These are phyloP conservation scores for Dasypus novemcinctus DNA, from an alignment of 2,113 vertebrate genomes.

Conservation along the genomic window DNA sequence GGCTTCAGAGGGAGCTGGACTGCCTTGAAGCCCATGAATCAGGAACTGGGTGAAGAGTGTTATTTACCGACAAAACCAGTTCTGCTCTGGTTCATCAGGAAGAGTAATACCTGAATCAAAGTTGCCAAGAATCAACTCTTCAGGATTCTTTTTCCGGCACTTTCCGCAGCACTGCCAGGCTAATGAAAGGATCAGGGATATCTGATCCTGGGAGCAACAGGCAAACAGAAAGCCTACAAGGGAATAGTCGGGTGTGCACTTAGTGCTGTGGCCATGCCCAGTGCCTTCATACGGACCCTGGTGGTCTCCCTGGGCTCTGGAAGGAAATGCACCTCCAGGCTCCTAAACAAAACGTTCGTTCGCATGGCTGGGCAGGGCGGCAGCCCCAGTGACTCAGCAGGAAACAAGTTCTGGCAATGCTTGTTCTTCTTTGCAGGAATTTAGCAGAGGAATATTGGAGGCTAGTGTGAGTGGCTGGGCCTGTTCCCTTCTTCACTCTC, in stretches of 20 bases:
- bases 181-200: neutral
- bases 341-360: neutral
- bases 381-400: conserved; percentile 42
- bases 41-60: neutral
- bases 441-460: neutral
- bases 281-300: neutral
- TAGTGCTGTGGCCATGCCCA: accelerated
- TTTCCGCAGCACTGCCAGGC: neutral
- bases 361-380: neutral
- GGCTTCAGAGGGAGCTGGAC: neutral
- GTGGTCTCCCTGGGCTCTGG: neutral
- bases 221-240: neutral
- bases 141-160: neutral
- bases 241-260: neutral
- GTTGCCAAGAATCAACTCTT: neutral
- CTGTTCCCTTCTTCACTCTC: neutral
- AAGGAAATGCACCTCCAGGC: neutral
- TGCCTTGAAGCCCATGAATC: neutral
- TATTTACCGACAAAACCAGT: neutral
- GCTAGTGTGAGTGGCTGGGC: neutral
- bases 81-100: conserved; percentile 53
- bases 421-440: neutral
- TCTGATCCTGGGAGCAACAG: neutral
- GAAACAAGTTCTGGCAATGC: neutral
- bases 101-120: conserved; percentile 27